Conservation (phyloP, 2,113 vertebrate species). For the Otolemur garnettii region DNA sequence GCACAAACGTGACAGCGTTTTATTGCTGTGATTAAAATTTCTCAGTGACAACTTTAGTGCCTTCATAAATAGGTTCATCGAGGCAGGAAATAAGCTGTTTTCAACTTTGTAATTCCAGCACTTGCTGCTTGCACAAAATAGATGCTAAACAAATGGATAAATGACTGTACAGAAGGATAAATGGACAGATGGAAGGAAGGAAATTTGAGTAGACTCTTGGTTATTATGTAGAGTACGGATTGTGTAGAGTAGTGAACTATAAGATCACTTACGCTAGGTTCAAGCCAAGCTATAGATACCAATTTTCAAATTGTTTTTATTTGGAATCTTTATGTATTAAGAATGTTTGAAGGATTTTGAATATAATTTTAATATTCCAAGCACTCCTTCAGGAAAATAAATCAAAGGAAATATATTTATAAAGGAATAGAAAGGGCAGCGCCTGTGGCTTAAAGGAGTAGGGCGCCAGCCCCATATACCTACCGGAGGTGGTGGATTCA, state of each 20-base stretch:
- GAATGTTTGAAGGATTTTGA: background rate
- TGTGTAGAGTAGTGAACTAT: background rate
- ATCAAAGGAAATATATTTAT: conserved; percentile 35
- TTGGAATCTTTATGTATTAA: background rate
- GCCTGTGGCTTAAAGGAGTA: too few relatives aligned
- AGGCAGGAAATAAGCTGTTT: background rate
- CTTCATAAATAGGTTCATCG: background rate
- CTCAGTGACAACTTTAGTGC: background rate
- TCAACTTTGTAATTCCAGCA: background rate
- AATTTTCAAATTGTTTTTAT: background rate
- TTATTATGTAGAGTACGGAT: background rate
- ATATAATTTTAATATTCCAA: background rate
- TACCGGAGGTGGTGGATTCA: too few relatives aligned
- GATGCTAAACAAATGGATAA: background rate
- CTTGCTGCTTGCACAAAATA: background rate
- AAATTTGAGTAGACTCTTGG: background rate
- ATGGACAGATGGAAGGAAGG: background rate
- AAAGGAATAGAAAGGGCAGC: background rate
- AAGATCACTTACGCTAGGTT: background rate
- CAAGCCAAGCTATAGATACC: background rate
- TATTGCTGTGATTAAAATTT: background rate
- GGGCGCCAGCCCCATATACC: too few relatives aligned
- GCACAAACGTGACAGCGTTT: background rate
- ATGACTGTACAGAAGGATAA: background rate
- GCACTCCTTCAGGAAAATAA: background rate